Evolutionary conservation across 2,113 vertebrate species (phyloP).

Genomic region (Acinonyx jubatus): DNA sequence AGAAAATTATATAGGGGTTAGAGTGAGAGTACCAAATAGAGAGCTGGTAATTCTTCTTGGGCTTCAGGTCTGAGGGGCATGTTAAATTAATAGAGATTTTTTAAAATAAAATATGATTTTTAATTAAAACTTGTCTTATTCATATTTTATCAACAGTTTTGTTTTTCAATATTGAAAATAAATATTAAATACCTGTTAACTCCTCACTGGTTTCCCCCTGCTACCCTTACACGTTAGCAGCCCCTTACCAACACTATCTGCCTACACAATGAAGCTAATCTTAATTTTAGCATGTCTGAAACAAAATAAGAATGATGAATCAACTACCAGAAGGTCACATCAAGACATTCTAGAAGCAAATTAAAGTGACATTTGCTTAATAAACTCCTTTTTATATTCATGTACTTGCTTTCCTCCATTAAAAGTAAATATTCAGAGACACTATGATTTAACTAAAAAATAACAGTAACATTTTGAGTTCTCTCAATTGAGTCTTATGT

Average conservation of each 20-base stretch:
- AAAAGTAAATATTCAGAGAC: constrained; percentile 24
- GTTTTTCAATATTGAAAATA: neutral
- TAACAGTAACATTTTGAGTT: neutral
- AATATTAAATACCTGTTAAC: neutral
- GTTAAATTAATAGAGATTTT: neutral
- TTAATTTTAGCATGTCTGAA: constrained; percentile 49
- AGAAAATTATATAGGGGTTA: neutral
- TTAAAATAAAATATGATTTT: neutral
- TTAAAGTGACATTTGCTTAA: constrained; percentile 61
- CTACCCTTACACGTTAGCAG: neutral
- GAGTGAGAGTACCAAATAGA: neutral
- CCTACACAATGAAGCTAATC: neutral
- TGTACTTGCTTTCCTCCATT: neutral
- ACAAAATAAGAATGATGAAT: constrained; percentile 28
- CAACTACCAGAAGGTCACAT: constrained; percentile 33
- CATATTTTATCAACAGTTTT: neutral
- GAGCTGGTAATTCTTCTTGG: neutral
- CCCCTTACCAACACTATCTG: neutral
- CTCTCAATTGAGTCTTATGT: constrained; percentile 1
- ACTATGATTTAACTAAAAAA: neutral
- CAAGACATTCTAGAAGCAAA: constrained; percentile 51
- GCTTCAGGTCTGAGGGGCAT: neutral
- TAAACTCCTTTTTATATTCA: constrained; percentile 49
- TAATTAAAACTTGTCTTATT: neutral
- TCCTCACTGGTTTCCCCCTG: neutral